phyloP scores from a whole-genome alignment of 2,797 vertebrate species.

The Allobates femoralis region DNA sequence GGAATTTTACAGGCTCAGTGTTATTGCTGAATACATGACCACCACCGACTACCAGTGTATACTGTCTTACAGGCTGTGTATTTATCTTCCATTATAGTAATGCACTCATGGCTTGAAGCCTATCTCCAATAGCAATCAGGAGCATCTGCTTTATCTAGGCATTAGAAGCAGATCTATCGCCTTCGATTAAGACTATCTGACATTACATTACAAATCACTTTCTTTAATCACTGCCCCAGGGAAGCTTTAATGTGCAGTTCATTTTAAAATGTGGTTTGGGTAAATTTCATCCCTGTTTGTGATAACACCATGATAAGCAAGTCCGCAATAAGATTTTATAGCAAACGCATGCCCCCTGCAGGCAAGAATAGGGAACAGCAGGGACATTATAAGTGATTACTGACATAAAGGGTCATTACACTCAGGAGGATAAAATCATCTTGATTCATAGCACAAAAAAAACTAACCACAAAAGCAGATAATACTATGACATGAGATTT shows the following conservation, averaged over 20 bases:
- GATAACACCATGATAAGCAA: background rate
- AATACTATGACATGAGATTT: background rate
- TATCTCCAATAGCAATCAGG: constrained; percentile 13
- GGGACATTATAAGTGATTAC: background rate
- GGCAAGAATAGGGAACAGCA: background rate
- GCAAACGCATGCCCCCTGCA: constrained; percentile 7
- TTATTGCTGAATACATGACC: background rate
- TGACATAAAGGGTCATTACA: background rate
- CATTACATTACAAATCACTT: constrained; percentile 32
- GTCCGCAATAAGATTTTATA: background rate
- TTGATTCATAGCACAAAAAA: background rate
- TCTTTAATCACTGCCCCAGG: constrained; percentile 30
- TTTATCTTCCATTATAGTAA: constrained; percentile 5
- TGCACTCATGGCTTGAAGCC: background rate
- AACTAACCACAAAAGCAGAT: background rate
- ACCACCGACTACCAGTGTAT: background rate
- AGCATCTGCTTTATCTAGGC: constrained; percentile 30
- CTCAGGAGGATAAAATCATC: background rate
- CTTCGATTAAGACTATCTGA: constrained; percentile 23
- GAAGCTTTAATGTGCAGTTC: constrained; percentile 4
- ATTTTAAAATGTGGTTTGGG: constrained; percentile 17
- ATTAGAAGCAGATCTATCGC: constrained; percentile 14
- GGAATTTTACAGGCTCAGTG: background rate
- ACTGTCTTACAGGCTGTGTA: background rate
- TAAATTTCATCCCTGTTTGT: background rate